Base-by-base conservation (phyloP, 2,797 vertebrate species). In the Kryptopterus vitreolus region DNA sequence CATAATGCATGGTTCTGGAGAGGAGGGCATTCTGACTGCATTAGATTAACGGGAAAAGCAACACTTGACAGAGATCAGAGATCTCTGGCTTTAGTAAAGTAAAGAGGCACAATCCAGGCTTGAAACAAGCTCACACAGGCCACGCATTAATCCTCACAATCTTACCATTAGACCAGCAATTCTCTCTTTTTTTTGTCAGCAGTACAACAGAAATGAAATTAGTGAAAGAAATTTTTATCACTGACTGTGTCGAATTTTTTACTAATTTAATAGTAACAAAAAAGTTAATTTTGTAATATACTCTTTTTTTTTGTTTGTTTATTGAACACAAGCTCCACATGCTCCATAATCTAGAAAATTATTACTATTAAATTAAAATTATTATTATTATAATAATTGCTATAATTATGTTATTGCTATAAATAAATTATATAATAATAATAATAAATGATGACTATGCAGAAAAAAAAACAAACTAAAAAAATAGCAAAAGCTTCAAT, bases 1-100 rank as follows among this genome's bases (percentile, higher is more conserved):
- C 71, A 79, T 79, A 79, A 82, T 82, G 71, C 71, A 82, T 82
- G 71, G 73, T 31, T 46, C 71, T 75, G 63, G 24, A 75, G 55
- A 76, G 53, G 48, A n/a, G n/a, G 24, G 35, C 10, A 75, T 70
- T 43, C n/a, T 22, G 70, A 79, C 63, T 79, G 71, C 71, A 82
- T 82, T 79, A 82, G 77, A 70, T 62, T 61, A 55, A 82, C 62
- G 53, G 62, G 75, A 63, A 79, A 53, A 55, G 63, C 24, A 43
- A 48, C 33, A 70, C 24, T 63, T 68, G 81, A 75, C 61, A 61
- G 52, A 59, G 70, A 78, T 78, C 81, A 74, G 81, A 82, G 80
- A 71, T 35, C 70, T 58, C 70, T 58, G 59, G 53, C 58, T 68
- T 78, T 75, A 68, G 35, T 50, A 57, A 65, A 76, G 58, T 38